These are phyloP conservation scores for Ochlodes sylvanus DNA, from an alignment of 2,888 invertebrate genomes.

Conservation along the genomic window DNA sequence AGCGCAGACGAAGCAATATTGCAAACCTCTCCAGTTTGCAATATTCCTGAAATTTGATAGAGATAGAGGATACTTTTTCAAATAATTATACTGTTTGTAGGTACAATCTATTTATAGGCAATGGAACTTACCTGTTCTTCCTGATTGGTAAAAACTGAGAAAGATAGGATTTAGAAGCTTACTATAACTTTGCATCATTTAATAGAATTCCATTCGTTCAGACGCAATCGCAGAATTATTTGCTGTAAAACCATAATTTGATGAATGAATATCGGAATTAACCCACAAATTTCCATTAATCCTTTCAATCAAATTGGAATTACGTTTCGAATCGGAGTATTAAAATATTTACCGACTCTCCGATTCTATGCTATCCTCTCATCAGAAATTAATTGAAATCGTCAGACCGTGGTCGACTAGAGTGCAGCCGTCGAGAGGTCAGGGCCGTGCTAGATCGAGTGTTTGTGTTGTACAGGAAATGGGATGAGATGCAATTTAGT, in stretches of 20 bases:
- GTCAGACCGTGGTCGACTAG: constrained; percentile 9
- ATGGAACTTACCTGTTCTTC: too few relatives aligned
- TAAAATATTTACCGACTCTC: not conserved
- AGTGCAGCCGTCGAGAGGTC: constrained; percentile 6
- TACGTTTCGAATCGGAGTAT: not conserved
- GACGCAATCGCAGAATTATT: too few relatives aligned
- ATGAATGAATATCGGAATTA: not conserved
- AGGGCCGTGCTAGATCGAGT: not conserved
- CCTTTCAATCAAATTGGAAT: not conserved
- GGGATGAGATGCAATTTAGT: constrained; percentile 1
- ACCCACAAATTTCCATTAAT: not conserved
- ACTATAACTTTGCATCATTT: too few relatives aligned
- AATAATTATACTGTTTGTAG: too few relatives aligned
- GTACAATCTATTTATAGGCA: too few relatives aligned
- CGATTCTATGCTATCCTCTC: not conserved
- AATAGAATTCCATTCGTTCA: too few relatives aligned
- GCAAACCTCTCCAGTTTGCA: too few relatives aligned
- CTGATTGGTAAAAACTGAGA: too few relatives aligned
- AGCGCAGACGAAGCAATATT: not conserved
- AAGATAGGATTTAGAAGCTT: too few relatives aligned
- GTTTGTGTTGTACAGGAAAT: constrained; percentile 8
- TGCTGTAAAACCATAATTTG: too few relatives aligned
- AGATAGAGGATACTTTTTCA: too few relatives aligned
- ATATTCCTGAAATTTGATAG: too few relatives aligned
- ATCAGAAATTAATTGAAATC: constrained; percentile 20